Base-by-base conservation (phyloP, 2,113 vertebrate genomes). In the Anarrhichthys ocellatus region DNA sequence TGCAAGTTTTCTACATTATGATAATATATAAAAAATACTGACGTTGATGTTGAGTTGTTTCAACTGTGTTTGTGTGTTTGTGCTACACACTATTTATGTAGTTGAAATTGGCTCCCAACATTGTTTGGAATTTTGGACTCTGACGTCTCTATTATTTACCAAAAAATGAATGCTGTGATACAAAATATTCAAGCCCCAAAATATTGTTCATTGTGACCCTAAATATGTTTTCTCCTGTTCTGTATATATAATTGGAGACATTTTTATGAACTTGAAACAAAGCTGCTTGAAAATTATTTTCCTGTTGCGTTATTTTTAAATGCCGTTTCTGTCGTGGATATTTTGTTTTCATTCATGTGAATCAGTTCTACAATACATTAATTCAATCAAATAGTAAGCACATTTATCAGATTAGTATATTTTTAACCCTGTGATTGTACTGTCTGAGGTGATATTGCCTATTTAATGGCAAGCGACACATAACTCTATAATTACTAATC, bases 241-340 rank as follows among this genome's bases (percentile, higher is more conserved):
- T 59, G 56, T 59, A 9, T 92, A 94, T 94, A 93, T 91, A 86
- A 90, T 81, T 73, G 59, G 73, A 91, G 46, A 93, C 88, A 91
- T 94, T 94, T 93, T 91, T 94, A 93, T 90, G 90, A 91, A 87
- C 72, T 61, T 88, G 40, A 91, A 90, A 84, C 64, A 89, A 79
- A 77, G 42, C 56, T 88, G 80, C 78, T 81, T 88, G 77, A 81
- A 84, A 86, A 74, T 24, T 0, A 48, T 74, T 78, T 63, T 78
- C 52, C 76, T 5, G 17, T 78, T 56, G 15, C 34, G 44, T 84
- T 63, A 42, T 76, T 85, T 40, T 52, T 38, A 38, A 77, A 40
- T 15, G 17, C 48, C 38, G 36, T 66, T 56, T 68, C 22, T 48
- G 46, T 56, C 36, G 6, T 2, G 5, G 36, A 38, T 13, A 15